These are phyloP conservation scores for Sarcophaga subvicina DNA, from an alignment of 2,888 invertebrate genomes.

Conservation along the genomic window DNA sequence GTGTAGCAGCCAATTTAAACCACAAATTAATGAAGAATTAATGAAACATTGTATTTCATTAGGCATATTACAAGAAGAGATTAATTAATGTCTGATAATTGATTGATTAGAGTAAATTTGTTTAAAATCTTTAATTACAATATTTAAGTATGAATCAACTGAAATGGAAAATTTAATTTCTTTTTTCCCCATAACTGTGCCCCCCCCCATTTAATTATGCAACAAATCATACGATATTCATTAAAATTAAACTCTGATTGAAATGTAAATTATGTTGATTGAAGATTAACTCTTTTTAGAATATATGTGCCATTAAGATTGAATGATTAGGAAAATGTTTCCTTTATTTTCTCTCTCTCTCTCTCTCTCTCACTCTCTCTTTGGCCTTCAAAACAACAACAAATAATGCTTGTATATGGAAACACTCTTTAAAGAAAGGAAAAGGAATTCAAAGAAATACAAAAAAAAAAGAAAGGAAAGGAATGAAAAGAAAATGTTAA, in stretches of 20 bases:
- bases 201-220: slow-evolving; percentile 39
- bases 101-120: slow-evolving; percentile 1
- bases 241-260: slow-evolving; percentile 12
- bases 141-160: not conserved
- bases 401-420: slow-evolving; percentile 15
- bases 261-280: slow-evolving; percentile 45
- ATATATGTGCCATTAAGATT: slow-evolving; percentile 57
- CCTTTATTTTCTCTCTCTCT: too few relatives aligned
- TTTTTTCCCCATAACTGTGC: accelerated
- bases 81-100: not conserved
- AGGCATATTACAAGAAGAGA: not conserved
- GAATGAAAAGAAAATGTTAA: slow-evolving; percentile 4
- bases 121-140: slow-evolving; percentile 18
- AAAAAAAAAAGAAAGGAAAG: not conserved
- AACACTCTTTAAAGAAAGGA: not conserved
- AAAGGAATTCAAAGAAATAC: not conserved
- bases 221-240: slow-evolving; percentile 12
- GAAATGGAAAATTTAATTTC: too few relatives aligned
- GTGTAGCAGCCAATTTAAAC: too few relatives aligned
- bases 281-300: slow-evolving; percentile 35
- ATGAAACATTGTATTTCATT: too few relatives aligned
- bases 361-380: too few relatives aligned
- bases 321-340: slow-evolving; percentile 49
- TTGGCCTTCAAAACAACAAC: not conserved
- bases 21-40: too few relatives aligned